Evolutionary conservation across 2,888 invertebrate species (phyloP).

Genomic region (Ormyrus nitidulus): DNA sequence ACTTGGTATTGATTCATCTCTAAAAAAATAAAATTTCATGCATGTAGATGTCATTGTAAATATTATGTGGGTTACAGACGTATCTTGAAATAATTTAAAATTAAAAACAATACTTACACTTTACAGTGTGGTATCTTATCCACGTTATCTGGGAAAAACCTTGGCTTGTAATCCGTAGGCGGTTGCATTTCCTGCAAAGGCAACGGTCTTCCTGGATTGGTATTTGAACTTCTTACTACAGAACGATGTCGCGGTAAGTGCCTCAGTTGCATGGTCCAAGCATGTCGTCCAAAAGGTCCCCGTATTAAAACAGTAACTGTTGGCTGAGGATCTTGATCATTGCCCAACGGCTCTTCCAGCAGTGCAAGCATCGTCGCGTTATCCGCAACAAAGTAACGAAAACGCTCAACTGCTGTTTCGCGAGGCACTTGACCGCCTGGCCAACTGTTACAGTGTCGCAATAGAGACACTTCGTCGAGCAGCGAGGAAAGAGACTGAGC

Average conservation of each 20-base stretch:
- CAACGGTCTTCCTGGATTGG: slow-evolving; percentile 84
- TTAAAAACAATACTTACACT: slow-evolving; percentile 79
- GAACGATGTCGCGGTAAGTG: slow-evolving; percentile 91
- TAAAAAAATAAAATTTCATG: slow-evolving; percentile 67
- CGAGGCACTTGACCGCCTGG: slow-evolving; percentile 76
- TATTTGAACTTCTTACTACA: slow-evolving; percentile 81
- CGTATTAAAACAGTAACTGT: slow-evolving; percentile 92
- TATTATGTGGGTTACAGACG: neutral
- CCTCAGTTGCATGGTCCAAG: slow-evolving; percentile 93
- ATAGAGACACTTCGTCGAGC: slow-evolving; percentile 90
- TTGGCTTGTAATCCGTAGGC: slow-evolving; percentile 82
- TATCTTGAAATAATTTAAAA: neutral
- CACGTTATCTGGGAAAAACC: slow-evolving; percentile 88
- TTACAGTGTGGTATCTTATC: slow-evolving; percentile 88
- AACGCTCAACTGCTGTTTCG: slow-evolving; percentile 82
- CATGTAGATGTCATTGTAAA: no score
- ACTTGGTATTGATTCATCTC: slow-evolving; percentile 93
- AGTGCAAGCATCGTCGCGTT: slow-evolving; percentile 92
- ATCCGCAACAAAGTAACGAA: slow-evolving; percentile 94
- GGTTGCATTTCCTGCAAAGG: slow-evolving; percentile 85
- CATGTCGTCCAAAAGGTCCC: slow-evolving; percentile 95
- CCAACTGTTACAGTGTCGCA: slow-evolving; percentile 84
- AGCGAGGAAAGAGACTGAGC: slow-evolving; percentile 90
- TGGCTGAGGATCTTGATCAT: slow-evolving; percentile 94
- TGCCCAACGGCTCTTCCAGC: slow-evolving; percentile 94